Conservation (phyloP, 2,888 invertebrate species). For the Rapana venosa region DNA sequence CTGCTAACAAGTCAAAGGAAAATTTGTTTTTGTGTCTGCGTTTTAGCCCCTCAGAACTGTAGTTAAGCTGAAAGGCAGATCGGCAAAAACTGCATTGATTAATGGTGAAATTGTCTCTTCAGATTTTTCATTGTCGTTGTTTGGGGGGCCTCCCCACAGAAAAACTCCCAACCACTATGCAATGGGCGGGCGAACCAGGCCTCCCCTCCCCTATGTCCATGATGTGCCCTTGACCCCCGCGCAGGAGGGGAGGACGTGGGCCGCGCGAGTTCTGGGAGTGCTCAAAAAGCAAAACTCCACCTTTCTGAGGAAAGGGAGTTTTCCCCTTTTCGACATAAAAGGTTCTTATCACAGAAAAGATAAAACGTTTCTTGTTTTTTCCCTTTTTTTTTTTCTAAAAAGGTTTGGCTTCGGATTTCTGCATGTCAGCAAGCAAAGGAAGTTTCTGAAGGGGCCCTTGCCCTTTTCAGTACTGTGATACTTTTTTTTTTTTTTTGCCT, state of each 20-base stretch:
- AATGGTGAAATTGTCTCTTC: too few relatives aligned
- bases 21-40: too few relatives aligned
- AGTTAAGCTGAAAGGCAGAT: too few relatives aligned
- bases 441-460: not conserved
- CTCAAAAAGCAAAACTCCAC: constrained; percentile 22
- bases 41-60: too few relatives aligned
- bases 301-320: constrained; percentile 29
- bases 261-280: constrained; percentile 24
- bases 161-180: constrained; percentile 71
- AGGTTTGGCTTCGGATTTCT: too few relatives aligned
- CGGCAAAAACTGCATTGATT: too few relatives aligned
- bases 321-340: not conserved
- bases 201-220: constrained; percentile 60
- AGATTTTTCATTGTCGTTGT: too few relatives aligned
- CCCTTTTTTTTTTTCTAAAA: not conserved
- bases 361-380: not conserved
- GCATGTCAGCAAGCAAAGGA: too few relatives aligned
- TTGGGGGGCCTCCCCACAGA: constrained; percentile 54
- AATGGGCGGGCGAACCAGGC: constrained; percentile 54
- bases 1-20: too few relatives aligned
- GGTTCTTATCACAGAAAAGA: not conserved
- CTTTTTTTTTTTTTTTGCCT: constrained; percentile 42
- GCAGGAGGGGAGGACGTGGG: constrained; percentile 39
- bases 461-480: not conserved
- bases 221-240: constrained; percentile 45